These are phyloP conservation scores for Butorides virescens DNA, from an alignment of 2,113 vertebrate species.

Conservation along the genomic window DNA sequence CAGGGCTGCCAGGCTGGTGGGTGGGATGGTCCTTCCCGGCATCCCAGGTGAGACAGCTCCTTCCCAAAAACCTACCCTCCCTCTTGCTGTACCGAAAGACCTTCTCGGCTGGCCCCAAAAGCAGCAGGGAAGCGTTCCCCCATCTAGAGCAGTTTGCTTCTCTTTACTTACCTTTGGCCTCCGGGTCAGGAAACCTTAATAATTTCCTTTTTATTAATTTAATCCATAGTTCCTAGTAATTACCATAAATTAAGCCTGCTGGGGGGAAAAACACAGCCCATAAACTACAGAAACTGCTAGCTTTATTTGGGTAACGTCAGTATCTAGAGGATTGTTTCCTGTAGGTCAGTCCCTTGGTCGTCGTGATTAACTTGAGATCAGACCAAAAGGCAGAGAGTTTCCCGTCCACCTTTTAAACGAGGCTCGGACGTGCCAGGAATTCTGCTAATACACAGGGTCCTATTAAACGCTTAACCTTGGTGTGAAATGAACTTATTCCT, in stretches of 20 bases:
- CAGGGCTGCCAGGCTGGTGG: background rate
- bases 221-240: slow-evolving; percentile 66
- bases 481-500: slow-evolving; percentile 30
- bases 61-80: background rate
- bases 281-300: slow-evolving; percentile 54
- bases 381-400: slow-evolving; percentile 47
- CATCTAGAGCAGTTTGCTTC: background rate
- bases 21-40: background rate
- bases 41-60: background rate
- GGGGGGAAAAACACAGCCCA: slow-evolving; percentile 54
- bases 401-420: slow-evolving; percentile 53
- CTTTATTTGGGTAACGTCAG: slow-evolving; percentile 64
- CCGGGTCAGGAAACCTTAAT: slow-evolving; percentile 52
- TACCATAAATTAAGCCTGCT: slow-evolving; percentile 66
- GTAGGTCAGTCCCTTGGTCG: slow-evolving; percentile 21
- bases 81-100: background rate
- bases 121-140: background rate
- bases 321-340: slow-evolving; percentile 49
- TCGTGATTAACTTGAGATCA: slow-evolving; percentile 36
- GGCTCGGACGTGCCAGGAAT: slow-evolving; percentile 40
- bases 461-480: slow-evolving; percentile 43
- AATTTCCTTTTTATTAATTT: slow-evolving; percentile 68
- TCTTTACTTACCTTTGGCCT: slow-evolving; percentile 45
- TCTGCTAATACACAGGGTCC: slow-evolving; percentile 19
- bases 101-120: background rate